phyloP scores from a whole-genome alignment of 1,140 invertebrate genomes.

The Hydropsyche tenuis region DNA sequence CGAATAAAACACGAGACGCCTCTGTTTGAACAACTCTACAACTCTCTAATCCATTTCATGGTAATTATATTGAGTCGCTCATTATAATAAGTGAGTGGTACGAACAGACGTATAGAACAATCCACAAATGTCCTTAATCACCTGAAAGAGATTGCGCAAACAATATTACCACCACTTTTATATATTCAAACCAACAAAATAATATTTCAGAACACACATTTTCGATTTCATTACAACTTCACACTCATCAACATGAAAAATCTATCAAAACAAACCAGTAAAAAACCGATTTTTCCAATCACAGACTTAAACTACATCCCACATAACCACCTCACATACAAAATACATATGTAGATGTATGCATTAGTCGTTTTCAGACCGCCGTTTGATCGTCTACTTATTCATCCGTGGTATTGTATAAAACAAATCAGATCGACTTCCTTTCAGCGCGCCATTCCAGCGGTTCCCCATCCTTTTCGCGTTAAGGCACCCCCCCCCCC shows the following conservation, averaged over 20 bases:
- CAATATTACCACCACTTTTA: not conserved
- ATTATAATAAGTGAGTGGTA: slow-evolving; percentile 42
- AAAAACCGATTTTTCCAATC: too few relatives aligned
- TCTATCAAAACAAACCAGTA: not conserved
- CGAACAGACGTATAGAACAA: slow-evolving; percentile 38
- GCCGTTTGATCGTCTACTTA: slow-evolving; percentile 24
- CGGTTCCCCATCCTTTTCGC: slow-evolving; percentile 22
- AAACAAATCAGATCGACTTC: slow-evolving; percentile 37
- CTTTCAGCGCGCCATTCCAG: slow-evolving; percentile 11
- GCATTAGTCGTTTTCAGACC: not conserved
- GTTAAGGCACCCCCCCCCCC: not conserved
- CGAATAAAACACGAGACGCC: not conserved
- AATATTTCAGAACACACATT: too few relatives aligned
- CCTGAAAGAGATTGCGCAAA: slow-evolving; percentile 31
- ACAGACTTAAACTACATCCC: not conserved
- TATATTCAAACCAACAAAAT: not conserved
- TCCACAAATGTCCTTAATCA: slow-evolving; percentile 39
- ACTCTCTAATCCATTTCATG: slow-evolving; percentile 40
- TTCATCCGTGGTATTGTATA: slow-evolving; percentile 37
- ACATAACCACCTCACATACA: not conserved
- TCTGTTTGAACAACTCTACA: slow-evolving; percentile 31
- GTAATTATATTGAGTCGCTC: slow-evolving; percentile 42
- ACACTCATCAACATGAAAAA: not conserved
- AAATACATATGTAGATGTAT: not conserved
- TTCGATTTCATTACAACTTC: too few relatives aligned